Evolutionary conservation across 2,888 invertebrate genomes (phyloP).

Genomic region (Hetaerina titia): DNA sequence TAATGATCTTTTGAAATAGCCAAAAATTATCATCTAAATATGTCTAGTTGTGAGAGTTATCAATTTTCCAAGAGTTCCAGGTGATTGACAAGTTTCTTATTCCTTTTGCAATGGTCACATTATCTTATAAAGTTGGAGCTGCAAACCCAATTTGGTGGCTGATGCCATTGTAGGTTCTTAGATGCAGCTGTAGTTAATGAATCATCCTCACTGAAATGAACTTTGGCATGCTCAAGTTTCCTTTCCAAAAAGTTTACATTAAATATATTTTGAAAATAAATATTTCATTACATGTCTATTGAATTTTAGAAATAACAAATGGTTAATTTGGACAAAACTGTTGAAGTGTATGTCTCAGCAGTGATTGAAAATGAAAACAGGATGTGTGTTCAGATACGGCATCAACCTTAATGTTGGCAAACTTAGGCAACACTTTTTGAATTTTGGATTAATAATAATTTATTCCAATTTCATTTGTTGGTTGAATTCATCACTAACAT

Average conservation of each 20-base stretch:
- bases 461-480: not conserved
- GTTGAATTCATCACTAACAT: not conserved
- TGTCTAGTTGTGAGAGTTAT: constrained; percentile 34
- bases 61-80: constrained; percentile 20
- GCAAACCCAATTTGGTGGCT: not conserved
- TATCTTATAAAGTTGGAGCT: constrained; percentile 24
- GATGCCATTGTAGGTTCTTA: constrained; percentile 17
- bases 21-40: constrained; percentile 50
- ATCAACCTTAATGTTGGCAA: not conserved
- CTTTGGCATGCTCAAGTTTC: not conserved
- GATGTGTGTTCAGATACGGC: not conserved
- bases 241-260: constrained; percentile 15
- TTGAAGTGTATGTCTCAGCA: not conserved
- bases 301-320: not conserved
- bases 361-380: not conserved
- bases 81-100: not conserved
- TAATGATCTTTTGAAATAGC: constrained; percentile 42
- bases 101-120: not conserved
- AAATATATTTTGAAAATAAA: constrained; percentile 20
- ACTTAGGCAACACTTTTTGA: not conserved
- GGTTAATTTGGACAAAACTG: not conserved
- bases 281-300: not conserved
- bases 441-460: not conserved
- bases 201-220: not conserved
- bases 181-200: constrained; percentile 12